Conservation (phyloP, 2,113 vertebrate genomes). For the Ranitomeya variabilis region DNA sequence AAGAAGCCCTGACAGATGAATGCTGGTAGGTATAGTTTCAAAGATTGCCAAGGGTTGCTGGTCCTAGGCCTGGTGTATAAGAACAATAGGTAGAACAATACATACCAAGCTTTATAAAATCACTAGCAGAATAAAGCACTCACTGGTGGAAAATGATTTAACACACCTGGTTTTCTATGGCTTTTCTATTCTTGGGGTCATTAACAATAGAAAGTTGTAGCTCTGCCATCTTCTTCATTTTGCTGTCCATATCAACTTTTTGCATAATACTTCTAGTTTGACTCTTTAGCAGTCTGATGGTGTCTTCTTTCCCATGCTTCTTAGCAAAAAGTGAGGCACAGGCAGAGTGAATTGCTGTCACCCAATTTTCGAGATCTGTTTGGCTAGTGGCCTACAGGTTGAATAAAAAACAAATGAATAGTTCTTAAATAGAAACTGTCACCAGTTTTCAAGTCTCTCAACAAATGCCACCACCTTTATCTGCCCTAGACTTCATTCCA, state of each 20-base stretch:
- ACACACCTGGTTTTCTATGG: constrained; percentile 94
- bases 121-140: not conserved
- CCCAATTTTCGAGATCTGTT: constrained; percentile 96
- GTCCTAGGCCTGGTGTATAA: too few relatives aligned
- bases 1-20: too few relatives aligned
- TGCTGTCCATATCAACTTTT: constrained; percentile 97
- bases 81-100: too few relatives aligned
- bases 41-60: too few relatives aligned
- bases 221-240: constrained; percentile 99
- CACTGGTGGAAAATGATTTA: not conserved
- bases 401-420: constrained; percentile 19
- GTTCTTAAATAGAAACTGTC: too few relatives aligned
- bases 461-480: too few relatives aligned
- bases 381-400: constrained; percentile 89
- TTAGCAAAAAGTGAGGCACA: constrained; percentile 93
- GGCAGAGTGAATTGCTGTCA: constrained; percentile 94
- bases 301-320: constrained; percentile 94
- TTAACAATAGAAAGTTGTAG: constrained; percentile 88
- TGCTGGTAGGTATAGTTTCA: too few relatives aligned
- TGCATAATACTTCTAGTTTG: constrained; percentile 88
- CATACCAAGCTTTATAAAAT: not conserved
- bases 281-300: constrained; percentile 82
- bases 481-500: too few relatives aligned
- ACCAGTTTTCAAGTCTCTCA: too few relatives aligned
- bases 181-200: constrained; percentile 92